These are phyloP conservation scores for Urocynchramus pylzowi DNA, from an alignment of 2,113 vertebrate genomes.

Conservation along the genomic window DNA sequence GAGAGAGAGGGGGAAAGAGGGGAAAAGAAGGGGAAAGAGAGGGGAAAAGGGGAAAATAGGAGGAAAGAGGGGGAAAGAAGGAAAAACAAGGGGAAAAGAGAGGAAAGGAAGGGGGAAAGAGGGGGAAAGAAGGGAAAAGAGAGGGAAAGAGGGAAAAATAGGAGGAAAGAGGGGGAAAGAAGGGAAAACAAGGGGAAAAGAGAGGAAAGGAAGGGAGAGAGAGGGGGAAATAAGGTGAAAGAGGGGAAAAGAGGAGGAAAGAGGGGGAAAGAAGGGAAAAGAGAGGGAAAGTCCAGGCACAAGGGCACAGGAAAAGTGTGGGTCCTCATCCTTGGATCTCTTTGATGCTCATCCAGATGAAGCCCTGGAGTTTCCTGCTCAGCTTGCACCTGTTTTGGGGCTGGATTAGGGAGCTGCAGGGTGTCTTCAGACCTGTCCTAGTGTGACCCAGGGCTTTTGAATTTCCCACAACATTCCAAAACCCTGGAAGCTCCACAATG, in stretches of 20 bases:
- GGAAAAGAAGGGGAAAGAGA: rapidly evolving
- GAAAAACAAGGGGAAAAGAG: rapidly evolving
- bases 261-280: too few relatives aligned
- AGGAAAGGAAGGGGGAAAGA: rapidly evolving
- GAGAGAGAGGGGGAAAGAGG: neutral
- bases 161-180: neutral
- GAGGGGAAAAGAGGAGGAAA: rapidly evolving
- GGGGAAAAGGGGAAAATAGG: rapidly evolving
- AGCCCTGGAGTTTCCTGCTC: neutral
- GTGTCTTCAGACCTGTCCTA: neutral
- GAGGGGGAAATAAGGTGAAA: neutral
- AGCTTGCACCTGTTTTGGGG: too few relatives aligned
- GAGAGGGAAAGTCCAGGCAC: neutral
- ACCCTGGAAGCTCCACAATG: neutral
- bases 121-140: rapidly evolving
- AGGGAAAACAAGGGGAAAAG: too few relatives aligned
- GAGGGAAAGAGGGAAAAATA: neutral
- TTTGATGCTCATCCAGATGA: too few relatives aligned
- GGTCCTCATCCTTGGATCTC: rapidly evolving
- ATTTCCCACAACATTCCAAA: neutral
- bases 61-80: too few relatives aligned
- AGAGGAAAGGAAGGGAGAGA: rapidly evolving
- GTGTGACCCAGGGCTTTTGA: rapidly evolving
- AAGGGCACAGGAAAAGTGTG: neutral
- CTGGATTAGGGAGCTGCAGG: neutral